Conservation (phyloP, 2,113 vertebrate species). For the Anolis carolinensis region DNA sequence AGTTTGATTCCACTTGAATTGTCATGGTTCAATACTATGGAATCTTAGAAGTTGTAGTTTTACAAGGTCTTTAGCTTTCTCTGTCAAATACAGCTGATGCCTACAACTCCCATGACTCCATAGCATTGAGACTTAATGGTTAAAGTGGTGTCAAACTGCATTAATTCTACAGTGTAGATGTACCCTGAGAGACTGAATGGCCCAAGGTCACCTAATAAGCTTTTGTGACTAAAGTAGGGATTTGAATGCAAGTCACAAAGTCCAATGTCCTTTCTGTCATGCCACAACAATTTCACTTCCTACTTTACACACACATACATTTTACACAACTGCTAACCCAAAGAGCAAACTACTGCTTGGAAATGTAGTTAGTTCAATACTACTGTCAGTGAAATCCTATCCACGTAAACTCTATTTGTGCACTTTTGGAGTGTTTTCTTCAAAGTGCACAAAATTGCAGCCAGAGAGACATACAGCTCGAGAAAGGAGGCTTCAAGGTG, state of each 20-base stretch:
- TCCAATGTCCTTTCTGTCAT: background rate
- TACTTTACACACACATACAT: background rate
- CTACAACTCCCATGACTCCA: too few relatives aligned
- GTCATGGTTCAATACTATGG: too few relatives aligned
- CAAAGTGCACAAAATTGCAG: background rate
- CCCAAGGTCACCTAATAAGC: background rate
- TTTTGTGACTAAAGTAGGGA: background rate
- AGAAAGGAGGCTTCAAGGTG: background rate
- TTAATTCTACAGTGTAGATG: too few relatives aligned
- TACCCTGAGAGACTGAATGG: background rate
- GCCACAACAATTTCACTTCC: conserved; percentile 42
- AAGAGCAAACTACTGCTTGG: background rate
- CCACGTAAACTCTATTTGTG: background rate
- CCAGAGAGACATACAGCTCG: background rate
- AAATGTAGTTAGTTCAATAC: background rate
- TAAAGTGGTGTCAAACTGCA: too few relatives aligned
- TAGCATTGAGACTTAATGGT: too few relatives aligned
- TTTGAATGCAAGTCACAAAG: background rate
- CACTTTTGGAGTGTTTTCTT: background rate
- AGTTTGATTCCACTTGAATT: too few relatives aligned
- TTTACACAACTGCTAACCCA: background rate
- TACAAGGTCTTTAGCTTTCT: too few relatives aligned
- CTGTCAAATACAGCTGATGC: too few relatives aligned
- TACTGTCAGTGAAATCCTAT: background rate
- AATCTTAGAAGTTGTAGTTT: too few relatives aligned